A percentile compares a stretch with the other conserved stretches of the same genome.
These are phyloP conservation scores for Urocyon cinereoargenteus DNA, from an alignment of 2,797 vertebrate species.

Conservation along the genomic window DNA sequence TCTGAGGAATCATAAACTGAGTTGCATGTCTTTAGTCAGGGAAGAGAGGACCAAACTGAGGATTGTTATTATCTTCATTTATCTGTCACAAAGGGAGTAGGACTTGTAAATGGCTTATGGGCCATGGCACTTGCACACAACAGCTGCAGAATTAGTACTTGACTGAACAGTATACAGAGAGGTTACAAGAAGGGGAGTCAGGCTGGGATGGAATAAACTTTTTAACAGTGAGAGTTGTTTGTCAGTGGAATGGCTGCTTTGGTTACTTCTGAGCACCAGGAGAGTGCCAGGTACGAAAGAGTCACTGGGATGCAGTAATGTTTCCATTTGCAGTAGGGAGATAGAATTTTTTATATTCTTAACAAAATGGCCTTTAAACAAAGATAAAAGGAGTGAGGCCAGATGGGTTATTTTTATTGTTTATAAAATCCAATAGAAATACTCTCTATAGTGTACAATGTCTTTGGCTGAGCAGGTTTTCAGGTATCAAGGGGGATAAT, in stretches of 20 bases:
- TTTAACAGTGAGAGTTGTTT: not conserved
- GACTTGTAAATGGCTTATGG: not conserved
- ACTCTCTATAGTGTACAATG: constrained; percentile 42
- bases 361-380: constrained; percentile 49
- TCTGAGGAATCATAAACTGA: not conserved
- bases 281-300: not conserved
- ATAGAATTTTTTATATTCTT: not conserved
- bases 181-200: not conserved
- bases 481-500: constrained; percentile 40
- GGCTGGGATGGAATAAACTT: not conserved
- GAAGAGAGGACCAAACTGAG: not conserved
- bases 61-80: not conserved
- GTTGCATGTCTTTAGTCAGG: not conserved
- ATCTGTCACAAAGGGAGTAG: not conserved
- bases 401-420: constrained; percentile 78
- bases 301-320: not conserved
- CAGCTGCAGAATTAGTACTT: not conserved
- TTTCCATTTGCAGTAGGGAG: not conserved
- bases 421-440: constrained; percentile 68
- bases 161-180: not conserved
- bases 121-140: not conserved
- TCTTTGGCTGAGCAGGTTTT: constrained; percentile 61
- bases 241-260: not conserved
- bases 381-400: constrained; percentile 66
- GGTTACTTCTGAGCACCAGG: not conserved